Evolutionary conservation across 2,797 vertebrate genomes (phyloP), one percentile per base, ranked within the genome.

Genomic region (Vireo griseus): DNA sequence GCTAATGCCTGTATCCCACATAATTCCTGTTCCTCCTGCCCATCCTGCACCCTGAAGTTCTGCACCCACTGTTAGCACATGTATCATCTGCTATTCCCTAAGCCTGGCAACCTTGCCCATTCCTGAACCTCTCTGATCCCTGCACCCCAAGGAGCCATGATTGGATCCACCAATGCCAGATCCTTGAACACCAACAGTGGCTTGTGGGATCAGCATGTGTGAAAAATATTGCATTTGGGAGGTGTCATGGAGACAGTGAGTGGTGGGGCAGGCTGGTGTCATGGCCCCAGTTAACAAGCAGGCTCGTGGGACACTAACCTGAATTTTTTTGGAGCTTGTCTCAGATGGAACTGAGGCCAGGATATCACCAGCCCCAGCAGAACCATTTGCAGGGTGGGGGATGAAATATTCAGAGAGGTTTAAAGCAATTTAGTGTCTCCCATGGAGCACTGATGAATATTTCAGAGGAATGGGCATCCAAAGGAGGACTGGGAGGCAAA

Each of bases 331-430:
- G 72, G 48, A 35, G 28, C 13, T 75, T 78, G 33, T 63, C 18
- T 52, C n/a, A 16, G 51, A 65, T 0, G 4, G 26, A 54, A 57
- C 19, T 12, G 39, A 52, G 55, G 42, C 48, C 0, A 4, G 58
- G 54, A 57, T 1, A 0, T 24, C 20, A 9, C 42, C 71, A 73
- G 28, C 65, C 44, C 21, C 8, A 31, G 29, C 55, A 66, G 52
- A 76, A 37, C 33, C 28, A 6, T 31, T 63, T 0, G 0, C 31
- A 35, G 21, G 31, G 10, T 2, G 2, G 11, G 11, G 63, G 47
- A 55, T 94, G 62, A 93, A 93, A 88, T 75, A 92, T 84, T 84
- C 50, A 58, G 65, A 66, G 78, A 52, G 29, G 16, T 80, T 90
- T 94, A 90, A 79, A 92, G 86, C 73, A 51, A 78, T 75, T 84